These are phyloP conservation scores for Phenacoccus solenopsis DNA, from an alignment of 1,140 invertebrate genomes.

Conservation along the genomic window DNA sequence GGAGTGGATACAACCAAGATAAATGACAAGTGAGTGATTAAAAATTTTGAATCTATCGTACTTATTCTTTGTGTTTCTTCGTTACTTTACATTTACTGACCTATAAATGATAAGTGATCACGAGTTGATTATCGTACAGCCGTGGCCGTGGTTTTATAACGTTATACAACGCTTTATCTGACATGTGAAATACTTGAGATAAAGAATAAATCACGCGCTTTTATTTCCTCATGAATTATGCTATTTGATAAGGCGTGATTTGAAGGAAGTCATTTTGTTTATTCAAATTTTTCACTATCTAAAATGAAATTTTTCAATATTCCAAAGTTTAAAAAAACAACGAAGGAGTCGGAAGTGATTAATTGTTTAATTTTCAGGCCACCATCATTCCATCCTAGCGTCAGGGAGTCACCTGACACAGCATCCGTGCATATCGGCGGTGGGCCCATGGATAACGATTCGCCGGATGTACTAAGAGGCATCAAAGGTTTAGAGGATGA, in stretches of 20 bases:
- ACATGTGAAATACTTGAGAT: not conserved
- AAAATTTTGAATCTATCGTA: too few relatives aligned
- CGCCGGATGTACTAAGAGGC: not conserved
- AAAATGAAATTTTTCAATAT: too few relatives aligned
- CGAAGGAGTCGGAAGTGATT: too few relatives aligned
- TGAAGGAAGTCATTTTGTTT: too few relatives aligned
- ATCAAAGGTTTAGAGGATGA: not conserved
- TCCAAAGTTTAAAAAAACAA: too few relatives aligned
- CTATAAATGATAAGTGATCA: not conserved
- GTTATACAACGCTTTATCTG: not conserved
- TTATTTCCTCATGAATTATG: too few relatives aligned
- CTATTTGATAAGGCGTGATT: too few relatives aligned
- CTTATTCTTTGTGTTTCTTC: not conserved
- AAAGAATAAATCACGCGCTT: too few relatives aligned
- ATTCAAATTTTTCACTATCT: too few relatives aligned
- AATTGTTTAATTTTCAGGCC: too few relatives aligned
- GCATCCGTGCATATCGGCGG: slow-evolving; percentile 12
- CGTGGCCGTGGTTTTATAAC: not conserved
- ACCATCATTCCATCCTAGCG: not conserved
- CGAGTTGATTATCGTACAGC: not conserved
- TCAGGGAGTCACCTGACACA: slow-evolving; percentile 9
- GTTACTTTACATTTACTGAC: not conserved
- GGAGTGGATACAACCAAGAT: not conserved
- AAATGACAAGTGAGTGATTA: not conserved
- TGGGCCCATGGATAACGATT: slow-evolving; percentile 7